These are phyloP conservation scores for Trematomus bernacchii DNA, from an alignment of 2,797 vertebrate genomes.

Conservation along the genomic window DNA sequence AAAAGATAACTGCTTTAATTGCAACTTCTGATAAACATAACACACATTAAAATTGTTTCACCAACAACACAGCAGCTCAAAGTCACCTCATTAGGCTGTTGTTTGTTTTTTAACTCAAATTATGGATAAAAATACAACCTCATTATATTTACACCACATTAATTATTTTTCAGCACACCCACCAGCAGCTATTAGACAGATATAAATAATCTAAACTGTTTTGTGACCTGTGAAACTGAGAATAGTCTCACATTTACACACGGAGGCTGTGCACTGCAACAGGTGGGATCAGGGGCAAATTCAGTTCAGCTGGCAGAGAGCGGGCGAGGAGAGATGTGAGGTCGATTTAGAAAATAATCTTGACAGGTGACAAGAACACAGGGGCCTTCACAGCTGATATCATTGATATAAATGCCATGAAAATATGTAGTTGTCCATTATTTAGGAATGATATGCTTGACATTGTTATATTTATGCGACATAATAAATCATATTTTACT, in stretches of 20 bases:
- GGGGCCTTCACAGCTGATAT: background rate
- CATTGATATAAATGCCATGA: background rate
- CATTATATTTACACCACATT: conserved; percentile 23
- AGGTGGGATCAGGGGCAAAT: conserved; percentile 13
- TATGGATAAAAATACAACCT: background rate
- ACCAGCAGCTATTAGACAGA: background rate
- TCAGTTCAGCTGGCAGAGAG: background rate
- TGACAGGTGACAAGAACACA: conserved; percentile 2
- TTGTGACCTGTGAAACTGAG: conserved; percentile 18
- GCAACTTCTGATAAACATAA: conserved; percentile 1
- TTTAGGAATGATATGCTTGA: background rate
- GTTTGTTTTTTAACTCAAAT: conserved; percentile 1
- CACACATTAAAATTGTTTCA: background rate
- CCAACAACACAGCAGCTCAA: conserved; percentile 17
- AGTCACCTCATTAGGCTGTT: conserved; percentile 2
- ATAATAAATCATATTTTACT: background rate
- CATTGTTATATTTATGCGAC: background rate
- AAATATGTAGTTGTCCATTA: too few relatives aligned
- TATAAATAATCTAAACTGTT: conserved; percentile 10
- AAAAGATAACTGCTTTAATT: background rate
- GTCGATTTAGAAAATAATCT: background rate
- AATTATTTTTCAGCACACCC: conserved; percentile 2
- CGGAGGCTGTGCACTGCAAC: background rate
- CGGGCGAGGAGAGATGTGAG: background rate
- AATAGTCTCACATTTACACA: background rate